Base-by-base conservation (phyloP, 2,113 vertebrate genomes). In the Sapayoa aenigma region DNA sequence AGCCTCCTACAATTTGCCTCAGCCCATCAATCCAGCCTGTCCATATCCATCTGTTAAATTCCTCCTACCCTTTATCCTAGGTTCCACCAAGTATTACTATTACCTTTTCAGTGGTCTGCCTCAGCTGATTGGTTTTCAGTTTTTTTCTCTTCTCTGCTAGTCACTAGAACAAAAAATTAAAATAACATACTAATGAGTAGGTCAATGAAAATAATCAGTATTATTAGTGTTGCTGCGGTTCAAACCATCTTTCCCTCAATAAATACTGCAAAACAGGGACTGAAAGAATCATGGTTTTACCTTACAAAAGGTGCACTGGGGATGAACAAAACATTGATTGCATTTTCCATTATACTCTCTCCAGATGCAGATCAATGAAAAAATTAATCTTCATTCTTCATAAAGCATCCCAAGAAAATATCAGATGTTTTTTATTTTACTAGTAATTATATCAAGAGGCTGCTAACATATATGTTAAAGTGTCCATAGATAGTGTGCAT, bases 21-120 rank as follows among this genome's bases (percentile, higher is more conserved):
- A 0, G 15, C 20, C n/a, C 23, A 28, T 46, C 1, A 0, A 52
- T 46, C 12, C 10, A 65, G 23, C 25, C n/a, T 62, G 47, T 20
- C 12, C 56, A 47, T n/a, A 19, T 39, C 23, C 27, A 11, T 55
- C 21, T 50, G 27, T 8, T 50, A 31, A 66, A 7, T 19, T 47
- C 55, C 55, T 14, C 6, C 31, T 25, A 42, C 35, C 13, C 35
- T 37, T 7, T 62, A 28, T 14, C 33, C 17, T 41, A 14, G 46
- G 23, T 25, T 77, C 63, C 15, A 42, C 15, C 12, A 63, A 42
- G 12, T 65, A 63, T 56, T 9, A 28, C 21, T 56, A 19, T 35
- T 37, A 31, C 14, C 9, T 66, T 84, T 72, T n/a, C 35, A 76
- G 27, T 28, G 3, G 5, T 67, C 14, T 24, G 27, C 42, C 30